Evolutionary conservation across 2,888 invertebrate genomes (phyloP).

Genomic region (Caenorhabditis angaria): DNA sequence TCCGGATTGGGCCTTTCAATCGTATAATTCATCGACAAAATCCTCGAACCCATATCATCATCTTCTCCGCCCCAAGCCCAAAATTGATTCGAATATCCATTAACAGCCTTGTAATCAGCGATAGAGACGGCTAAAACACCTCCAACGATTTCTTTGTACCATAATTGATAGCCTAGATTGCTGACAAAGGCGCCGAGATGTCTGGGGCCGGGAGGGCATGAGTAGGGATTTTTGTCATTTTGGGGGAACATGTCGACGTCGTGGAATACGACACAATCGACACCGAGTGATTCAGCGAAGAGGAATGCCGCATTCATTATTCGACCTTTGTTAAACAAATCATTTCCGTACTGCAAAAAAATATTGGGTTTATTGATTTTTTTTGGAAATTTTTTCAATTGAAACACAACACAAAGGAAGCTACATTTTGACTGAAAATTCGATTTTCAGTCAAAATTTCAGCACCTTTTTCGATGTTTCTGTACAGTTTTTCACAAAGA

Average conservation of each 20-base stretch:
- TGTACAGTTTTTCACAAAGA: too few relatives aligned
- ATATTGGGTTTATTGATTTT: background rate
- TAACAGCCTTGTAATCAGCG: slow-evolving; percentile 73
- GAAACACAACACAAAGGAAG: too few relatives aligned
- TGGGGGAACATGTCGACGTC: slow-evolving; percentile 75
- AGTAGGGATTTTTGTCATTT: slow-evolving; percentile 74
- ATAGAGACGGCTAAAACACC: slow-evolving; percentile 74
- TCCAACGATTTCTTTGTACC: slow-evolving; percentile 75
- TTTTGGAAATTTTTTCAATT: too few relatives aligned
- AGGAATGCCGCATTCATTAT: slow-evolving; percentile 72
- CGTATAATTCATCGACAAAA: slow-evolving; percentile 68
- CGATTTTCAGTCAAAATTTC: too few relatives aligned
- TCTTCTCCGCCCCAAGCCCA: slow-evolving; percentile 72
- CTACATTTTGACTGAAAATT: too few relatives aligned
- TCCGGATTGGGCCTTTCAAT: slow-evolving; percentile 69
- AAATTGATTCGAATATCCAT: slow-evolving; percentile 75
- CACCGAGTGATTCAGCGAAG: slow-evolving; percentile 63
- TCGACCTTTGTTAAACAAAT: slow-evolving; percentile 71
- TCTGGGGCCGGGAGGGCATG: slow-evolving; percentile 73
- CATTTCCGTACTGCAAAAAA: slow-evolving; percentile 64
- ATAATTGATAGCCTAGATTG: slow-evolving; percentile 75
- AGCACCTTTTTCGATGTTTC: too few relatives aligned
- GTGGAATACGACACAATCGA: slow-evolving; percentile 72
- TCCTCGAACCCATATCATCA: slow-evolving; percentile 68
- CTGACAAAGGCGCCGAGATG: slow-evolving; percentile 74